A percentile compares a stretch with the other conserved stretches of the same genome.
Conservation (phyloP, 30 jellyfish, hydroid and myxozoan species). For the Hydra vulgaris region DNA sequence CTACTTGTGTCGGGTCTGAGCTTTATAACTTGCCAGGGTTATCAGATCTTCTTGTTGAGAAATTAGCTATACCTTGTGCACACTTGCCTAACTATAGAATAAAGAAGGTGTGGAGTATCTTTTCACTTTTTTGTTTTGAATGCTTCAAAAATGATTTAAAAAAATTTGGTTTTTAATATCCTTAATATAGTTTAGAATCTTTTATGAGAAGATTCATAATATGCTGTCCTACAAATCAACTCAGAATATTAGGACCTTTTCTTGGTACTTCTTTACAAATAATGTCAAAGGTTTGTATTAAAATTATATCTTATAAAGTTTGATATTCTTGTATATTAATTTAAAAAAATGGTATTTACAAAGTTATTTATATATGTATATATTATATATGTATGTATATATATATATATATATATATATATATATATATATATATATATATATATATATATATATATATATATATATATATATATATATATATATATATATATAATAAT, state of each 20-base stretch:
- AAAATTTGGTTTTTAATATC: background rate
- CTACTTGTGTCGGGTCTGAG: conserved; percentile 18
- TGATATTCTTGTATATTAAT: too few species aligned
- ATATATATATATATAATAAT: too few species aligned
- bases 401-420: too few species aligned
- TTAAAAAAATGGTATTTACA: too few species aligned
- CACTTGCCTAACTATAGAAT: conserved; percentile 48
- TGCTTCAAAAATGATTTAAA: background rate
- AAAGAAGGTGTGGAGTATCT: conserved; percentile 72
- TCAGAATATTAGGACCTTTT: background rate
- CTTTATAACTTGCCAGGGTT: conserved; percentile 43
- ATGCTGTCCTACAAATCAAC: background rate
- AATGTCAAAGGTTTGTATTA: background rate
- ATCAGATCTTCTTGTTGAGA: conserved; percentile 30
- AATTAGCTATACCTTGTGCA: conserved; percentile 45
- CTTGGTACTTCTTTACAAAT: background rate
- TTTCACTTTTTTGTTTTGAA: conserved; percentile 14
- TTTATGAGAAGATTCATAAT: background rate
- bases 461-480: too few species aligned
- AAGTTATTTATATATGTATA: too few species aligned
- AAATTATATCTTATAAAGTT: too few species aligned
- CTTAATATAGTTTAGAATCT: background rate
- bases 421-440: too few species aligned
- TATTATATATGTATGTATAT: too few species aligned
- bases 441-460: too few species aligned